phyloP scores from a whole-genome alignment of 2,113 vertebrate genomes.

The Centropus bengalensis region DNA sequence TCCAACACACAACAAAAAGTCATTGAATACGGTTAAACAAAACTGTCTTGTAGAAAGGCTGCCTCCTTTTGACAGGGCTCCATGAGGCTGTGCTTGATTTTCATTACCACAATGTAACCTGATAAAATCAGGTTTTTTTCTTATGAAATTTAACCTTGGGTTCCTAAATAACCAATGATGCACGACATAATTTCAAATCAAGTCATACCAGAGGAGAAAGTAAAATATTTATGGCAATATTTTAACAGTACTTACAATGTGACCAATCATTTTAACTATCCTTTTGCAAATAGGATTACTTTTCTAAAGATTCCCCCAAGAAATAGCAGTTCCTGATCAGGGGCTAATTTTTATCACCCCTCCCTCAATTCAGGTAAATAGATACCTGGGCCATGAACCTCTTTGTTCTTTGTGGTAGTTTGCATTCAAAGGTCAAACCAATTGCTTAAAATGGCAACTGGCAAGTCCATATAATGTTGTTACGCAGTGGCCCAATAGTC shows the following conservation, averaged over 20 bases:
- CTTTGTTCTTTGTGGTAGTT: neutral
- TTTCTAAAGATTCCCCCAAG: neutral
- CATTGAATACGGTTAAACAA: neutral
- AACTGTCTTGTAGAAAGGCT: neutral
- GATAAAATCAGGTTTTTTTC: neutral
- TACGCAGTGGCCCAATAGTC: constrained; percentile 57
- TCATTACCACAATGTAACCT: neutral
- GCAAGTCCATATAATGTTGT: constrained; percentile 42
- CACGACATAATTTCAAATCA: neutral
- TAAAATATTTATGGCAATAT: neutral
- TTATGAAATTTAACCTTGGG: neutral
- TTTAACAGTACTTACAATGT: neutral
- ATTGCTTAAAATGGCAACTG: constrained; percentile 56
- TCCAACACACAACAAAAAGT: neutral
- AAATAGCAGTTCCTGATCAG: neutral
- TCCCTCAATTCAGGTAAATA: neutral
- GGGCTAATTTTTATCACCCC: neutral
- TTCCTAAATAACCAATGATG: neutral
- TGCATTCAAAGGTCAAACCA: constrained; percentile 55
- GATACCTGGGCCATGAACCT: neutral
- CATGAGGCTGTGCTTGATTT: neutral
- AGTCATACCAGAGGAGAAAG: neutral
- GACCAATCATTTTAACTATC: neutral
- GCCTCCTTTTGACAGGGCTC: neutral
- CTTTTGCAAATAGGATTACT: neutral